These are phyloP conservation scores for Drosophila barbarae DNA, from an alignment of 2,888 invertebrate genomes.

Conservation along the genomic window DNA sequence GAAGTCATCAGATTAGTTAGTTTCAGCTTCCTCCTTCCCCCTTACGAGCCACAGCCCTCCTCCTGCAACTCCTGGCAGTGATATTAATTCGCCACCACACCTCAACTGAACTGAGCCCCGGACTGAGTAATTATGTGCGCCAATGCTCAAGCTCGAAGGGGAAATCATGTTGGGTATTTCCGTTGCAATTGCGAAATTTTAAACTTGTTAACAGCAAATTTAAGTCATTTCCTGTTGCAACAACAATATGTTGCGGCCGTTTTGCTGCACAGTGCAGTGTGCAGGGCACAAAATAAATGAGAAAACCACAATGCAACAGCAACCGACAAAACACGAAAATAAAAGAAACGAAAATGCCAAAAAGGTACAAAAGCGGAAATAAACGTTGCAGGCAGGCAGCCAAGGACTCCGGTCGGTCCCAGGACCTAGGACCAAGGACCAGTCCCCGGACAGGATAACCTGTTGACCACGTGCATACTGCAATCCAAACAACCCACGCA, in stretches of 20 bases:
- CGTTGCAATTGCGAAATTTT: conserved; percentile 74
- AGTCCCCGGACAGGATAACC: conserved; percentile 66
- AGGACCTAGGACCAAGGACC: conserved; percentile 46
- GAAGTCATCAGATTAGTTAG: conserved; percentile 38
- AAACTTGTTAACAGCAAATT: conserved; percentile 76
- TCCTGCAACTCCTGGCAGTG: conserved; percentile 9
- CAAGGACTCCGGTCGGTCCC: conserved; percentile 21
- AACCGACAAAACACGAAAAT: conserved; percentile 50
- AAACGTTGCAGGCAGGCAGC: conserved; percentile 58
- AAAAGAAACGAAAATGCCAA: conserved; percentile 68
- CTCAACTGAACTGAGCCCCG: conserved; percentile 9
- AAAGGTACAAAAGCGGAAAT: conserved; percentile 74
- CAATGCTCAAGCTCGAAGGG: conserved; percentile 52
- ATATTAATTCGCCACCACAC: conserved; percentile 35
- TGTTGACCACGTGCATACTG: conserved; percentile 74
- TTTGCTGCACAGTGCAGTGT: conserved; percentile 25
- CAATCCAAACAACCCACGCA: conserved; percentile 50
- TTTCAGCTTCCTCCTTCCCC: conserved; percentile 9
- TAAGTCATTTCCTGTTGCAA: conserved; percentile 73
- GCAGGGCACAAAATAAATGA: conserved; percentile 63
- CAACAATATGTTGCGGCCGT: conserved; percentile 53
- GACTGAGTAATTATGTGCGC: conserved; percentile 69
- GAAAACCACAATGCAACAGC: conserved; percentile 70
- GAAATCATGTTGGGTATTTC: conserved; percentile 74
- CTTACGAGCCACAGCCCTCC: background rate